These are phyloP conservation scores for Pseudocheirus occidentalis DNA, from an alignment of 2,797 vertebrate genomes.

Conservation along the genomic window DNA sequence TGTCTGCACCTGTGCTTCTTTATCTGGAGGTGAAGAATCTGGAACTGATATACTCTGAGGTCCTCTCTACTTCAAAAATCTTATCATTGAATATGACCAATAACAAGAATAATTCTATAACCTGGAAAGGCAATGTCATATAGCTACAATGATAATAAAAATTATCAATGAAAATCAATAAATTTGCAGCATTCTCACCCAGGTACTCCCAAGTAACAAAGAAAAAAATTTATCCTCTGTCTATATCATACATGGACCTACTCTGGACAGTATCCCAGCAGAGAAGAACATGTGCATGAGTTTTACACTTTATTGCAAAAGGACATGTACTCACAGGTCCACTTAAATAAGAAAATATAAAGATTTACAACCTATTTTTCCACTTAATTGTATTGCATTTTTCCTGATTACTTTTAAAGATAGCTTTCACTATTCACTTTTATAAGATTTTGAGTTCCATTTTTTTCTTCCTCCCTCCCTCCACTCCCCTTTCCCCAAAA, in stretches of 20 bases:
- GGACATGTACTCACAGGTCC: accelerated
- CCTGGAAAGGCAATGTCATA: background rate
- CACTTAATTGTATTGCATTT: too few relatives aligned
- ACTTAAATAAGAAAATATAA: background rate
- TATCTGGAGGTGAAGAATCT: background rate
- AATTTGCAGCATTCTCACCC: background rate
- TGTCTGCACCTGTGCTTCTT: background rate
- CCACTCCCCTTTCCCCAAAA: too few relatives aligned
- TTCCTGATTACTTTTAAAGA: too few relatives aligned
- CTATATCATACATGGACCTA: background rate
- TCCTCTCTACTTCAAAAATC: background rate
- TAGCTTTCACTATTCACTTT: too few relatives aligned
- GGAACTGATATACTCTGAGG: background rate
- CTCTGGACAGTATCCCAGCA: background rate
- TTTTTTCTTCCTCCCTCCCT: too few relatives aligned
- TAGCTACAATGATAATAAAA: background rate
- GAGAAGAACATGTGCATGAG: background rate
- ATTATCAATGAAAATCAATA: background rate
- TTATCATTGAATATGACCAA: background rate
- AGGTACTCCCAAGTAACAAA: background rate
- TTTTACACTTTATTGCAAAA: background rate
- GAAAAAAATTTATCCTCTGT: background rate
- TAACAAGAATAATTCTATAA: background rate
- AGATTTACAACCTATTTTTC: too few relatives aligned
- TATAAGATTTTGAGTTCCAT: too few relatives aligned